Percentiles rank a stretch among this genome's conserved stretches.
phyloP scores from a whole-genome alignment of 1,140 invertebrate species.

The Bombus waltoni region DNA sequence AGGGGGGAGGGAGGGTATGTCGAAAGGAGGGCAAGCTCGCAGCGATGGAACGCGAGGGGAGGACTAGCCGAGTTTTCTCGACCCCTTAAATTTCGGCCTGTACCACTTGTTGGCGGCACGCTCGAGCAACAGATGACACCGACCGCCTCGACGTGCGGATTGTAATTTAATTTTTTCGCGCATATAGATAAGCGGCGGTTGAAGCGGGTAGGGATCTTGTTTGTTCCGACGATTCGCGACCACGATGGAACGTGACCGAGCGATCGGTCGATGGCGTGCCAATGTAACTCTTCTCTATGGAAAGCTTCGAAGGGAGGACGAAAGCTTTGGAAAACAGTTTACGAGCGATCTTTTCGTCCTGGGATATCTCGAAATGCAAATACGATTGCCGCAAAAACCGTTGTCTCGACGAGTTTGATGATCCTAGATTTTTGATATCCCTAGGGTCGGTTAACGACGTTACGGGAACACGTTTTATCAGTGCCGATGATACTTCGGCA shows the following conservation, averaged over 20 bases:
- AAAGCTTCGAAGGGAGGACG: too few species aligned
- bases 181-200: not conserved
- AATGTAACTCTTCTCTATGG: not conserved
- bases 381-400: too few species aligned
- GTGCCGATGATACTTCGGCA: not conserved
- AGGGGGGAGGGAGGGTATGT: not conserved
- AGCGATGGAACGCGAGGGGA: constrained; percentile 40
- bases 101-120: constrained; percentile 77
- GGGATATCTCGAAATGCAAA: too few species aligned
- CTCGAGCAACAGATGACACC: constrained; percentile 77
- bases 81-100: constrained; percentile 76
- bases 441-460: too few species aligned
- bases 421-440: too few species aligned
- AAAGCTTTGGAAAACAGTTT: not conserved
- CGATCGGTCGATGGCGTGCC: not conserved
- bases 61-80: constrained; percentile 63
- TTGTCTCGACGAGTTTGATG: too few species aligned
- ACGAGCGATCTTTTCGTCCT: not conserved
- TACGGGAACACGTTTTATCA: not conserved
- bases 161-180: constrained; percentile 25
- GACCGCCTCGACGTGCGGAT: not conserved
- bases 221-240: not conserved
- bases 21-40: constrained; percentile 21
- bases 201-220: not conserved
- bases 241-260: not conserved